Base-by-base conservation (phyloP, 2,888 invertebrate species). In the Cerceris ruficornis region DNA sequence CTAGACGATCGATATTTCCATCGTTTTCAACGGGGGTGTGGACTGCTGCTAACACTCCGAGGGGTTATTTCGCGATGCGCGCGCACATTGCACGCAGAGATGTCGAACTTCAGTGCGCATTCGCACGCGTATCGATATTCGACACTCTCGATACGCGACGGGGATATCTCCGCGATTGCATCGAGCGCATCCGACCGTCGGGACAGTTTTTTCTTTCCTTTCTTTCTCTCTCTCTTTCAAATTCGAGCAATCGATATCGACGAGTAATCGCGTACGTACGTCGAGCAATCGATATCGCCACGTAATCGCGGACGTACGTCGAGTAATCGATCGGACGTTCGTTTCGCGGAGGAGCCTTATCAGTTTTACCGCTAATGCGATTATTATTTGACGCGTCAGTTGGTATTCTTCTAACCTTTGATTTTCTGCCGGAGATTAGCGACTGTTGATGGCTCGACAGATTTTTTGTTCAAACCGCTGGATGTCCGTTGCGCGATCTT, bases 11-110 rank as follows among this genome's bases (percentile, higher is more conserved):
- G 80, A 85, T 85, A 85, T 75, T 66, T 13, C 59, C 79, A 70
- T 75, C 75, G 64, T 73, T 75, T 73, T 76, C 72, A 60, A 83
- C 66, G 85, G 82, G 85, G 85, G 86, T 83, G 85, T 70, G 58
- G 73, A 75, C 69, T 50, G 28, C 7, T 42, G 52, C 73, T 72
- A 79, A 60, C 50, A 17, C 55, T 49, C 74, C 74, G 62, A 66
- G 75, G 84, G 86, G 82, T 75, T 77, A 67, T 11, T 71, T 69
- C 73, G 59, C 7, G 28, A 28, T 77, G 85, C 86, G 86, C 84
- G 85, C 85, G 85, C 84, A 81, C 52, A 14, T 64, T 75, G 66
- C 66, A 70, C 61, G 60, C 28, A 60, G 72, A 60, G 61, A 72
- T 61, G 52, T 11, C 28, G 28, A 14, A 42, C 17, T 60, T 55